Conservation (phyloP, 2,888 invertebrate genomes). For the Lottia gigantea region DNA sequence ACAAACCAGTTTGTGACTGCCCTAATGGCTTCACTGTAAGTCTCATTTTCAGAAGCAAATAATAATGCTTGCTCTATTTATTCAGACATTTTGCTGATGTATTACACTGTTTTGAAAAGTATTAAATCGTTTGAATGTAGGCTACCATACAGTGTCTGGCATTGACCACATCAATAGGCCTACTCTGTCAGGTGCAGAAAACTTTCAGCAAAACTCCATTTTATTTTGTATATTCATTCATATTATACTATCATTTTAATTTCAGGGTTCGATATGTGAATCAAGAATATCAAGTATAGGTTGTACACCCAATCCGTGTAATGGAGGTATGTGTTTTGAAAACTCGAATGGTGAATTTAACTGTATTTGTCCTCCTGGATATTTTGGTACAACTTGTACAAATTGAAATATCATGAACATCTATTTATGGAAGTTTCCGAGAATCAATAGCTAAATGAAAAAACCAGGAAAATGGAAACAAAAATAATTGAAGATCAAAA, state of each 20-base stretch:
- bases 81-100: not conserved
- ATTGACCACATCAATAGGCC: no score
- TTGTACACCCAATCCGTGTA: conserved; percentile 87
- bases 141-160: no score
- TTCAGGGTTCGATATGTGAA: conserved; percentile 84
- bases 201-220: no score
- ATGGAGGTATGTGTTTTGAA: conserved; percentile 92
- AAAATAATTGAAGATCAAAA: no score
- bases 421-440: no score
- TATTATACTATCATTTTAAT: not conserved
- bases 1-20: conserved; percentile 31
- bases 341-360: conserved; percentile 83
- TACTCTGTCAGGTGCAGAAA: no score
- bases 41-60: no score
- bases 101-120: no score
- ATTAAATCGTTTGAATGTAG: not conserved
- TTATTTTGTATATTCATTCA: not conserved
- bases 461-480: no score
- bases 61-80: no score
- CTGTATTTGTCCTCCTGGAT: conserved; percentile 68
- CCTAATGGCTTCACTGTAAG: conserved; percentile 24
- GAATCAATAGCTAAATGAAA: no score
- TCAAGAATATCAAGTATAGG: conserved; percentile 95
- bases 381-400: conserved; percentile 79
- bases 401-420: not conserved